These are phyloP conservation scores for Bembecia ichneumoniformis DNA, from an alignment of 2,888 invertebrate species.

Conservation along the genomic window DNA sequence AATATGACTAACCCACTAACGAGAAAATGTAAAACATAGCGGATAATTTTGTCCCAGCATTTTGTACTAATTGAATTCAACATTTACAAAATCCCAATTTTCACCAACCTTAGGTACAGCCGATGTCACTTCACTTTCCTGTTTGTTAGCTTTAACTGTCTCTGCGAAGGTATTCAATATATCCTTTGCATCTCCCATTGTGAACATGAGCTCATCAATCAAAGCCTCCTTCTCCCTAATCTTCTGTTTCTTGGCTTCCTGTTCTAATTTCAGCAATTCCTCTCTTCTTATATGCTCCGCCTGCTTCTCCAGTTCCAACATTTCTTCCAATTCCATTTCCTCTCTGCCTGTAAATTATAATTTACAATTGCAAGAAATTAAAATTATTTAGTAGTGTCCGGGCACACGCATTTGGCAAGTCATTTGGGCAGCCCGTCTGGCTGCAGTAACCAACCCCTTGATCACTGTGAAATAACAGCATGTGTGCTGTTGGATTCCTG, in stretches of 20 bases:
- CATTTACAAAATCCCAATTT: neutral
- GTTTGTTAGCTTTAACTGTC: conserved; percentile 76
- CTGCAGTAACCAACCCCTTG: too few species aligned
- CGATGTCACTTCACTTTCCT: conserved; percentile 66
- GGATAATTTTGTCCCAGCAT: too few species aligned
- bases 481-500: too few species aligned
- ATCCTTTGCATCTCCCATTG: conserved; percentile 89
- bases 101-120: conserved; percentile 48
- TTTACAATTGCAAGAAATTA: too few species aligned
- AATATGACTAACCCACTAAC: too few species aligned
- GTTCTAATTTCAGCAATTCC: conserved; percentile 77
- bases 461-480: too few species aligned
- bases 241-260: conserved; percentile 84
- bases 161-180: conserved; percentile 87
- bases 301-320: conserved; percentile 85
- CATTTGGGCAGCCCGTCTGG: too few species aligned
- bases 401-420: too few species aligned
- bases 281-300: conserved; percentile 81
- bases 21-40: too few species aligned
- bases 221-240: conserved; percentile 90
- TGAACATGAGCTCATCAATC: conserved; percentile 96
- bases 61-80: neutral
- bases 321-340: conserved; percentile 88
- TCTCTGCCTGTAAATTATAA: conserved; percentile 73
- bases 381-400: too few species aligned